Base-by-base conservation (phyloP, 2,113 vertebrate genomes). In the Sigmodon hispidus region DNA sequence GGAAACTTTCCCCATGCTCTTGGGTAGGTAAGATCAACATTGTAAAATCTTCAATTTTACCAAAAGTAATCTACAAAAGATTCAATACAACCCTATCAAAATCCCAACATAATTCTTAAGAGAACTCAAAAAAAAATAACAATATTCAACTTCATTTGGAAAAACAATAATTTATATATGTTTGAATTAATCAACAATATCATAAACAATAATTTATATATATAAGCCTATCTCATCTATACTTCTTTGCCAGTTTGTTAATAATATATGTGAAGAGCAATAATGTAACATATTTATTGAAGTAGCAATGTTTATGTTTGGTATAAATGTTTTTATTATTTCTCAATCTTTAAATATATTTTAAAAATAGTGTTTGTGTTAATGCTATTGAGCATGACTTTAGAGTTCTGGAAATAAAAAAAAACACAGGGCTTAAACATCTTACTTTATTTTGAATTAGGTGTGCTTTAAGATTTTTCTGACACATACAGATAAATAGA, bases 291-390 rank as follows among this genome's bases (percentile, higher is more conserved):
- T 43, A 77, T 52, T 67, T 48, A 86, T 31, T 85, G 29, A 72
- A 73, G 85, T 48, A 65, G 1, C 13, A 90, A 4, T 10, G 29
- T 2, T 22, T 89, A 57, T 50, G 16, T 72, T 86, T 85, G 31
- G 4, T 65, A 61, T 87, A 19, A n/a, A 11, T 65, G 15, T 15
- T 81, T 93, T 88, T 90, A 63, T 94, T 95, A 72, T 83, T 77
- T 40, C 17, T 3, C 10, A 59, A 13, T 22, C 1, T 65, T 65
- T 22, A 69, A 5, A 40, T 84, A 75, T 1, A 5, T 57, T 95
- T 5, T 79, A 7, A 31, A 85, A 73, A 72, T 81, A 26, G 2
- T 40, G 55, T 43, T 40, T 50, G 8, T 10, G 0, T 84, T 79
- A 45, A 1, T 84, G 92, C 76, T 85, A 84, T 40, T 85, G 24